phyloP scores from a whole-genome alignment of 2,888 invertebrate genomes.

The Girardia tigrina region DNA sequence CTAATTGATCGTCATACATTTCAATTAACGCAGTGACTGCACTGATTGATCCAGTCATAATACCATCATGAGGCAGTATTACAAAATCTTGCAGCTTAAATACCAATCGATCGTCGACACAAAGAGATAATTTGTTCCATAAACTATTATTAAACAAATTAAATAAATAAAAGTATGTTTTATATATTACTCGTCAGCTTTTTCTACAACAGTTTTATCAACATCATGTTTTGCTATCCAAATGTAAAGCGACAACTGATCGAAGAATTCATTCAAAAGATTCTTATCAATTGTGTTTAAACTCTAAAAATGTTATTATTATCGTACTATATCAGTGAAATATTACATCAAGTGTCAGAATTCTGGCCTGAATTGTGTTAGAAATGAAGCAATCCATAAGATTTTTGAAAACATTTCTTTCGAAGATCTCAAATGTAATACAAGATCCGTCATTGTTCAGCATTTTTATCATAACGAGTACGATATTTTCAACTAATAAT shows the following conservation, averaged over 20 bases:
- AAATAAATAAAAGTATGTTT: neutral
- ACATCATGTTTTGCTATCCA: constrained; percentile 10
- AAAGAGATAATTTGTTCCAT: neutral
- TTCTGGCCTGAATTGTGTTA: neutral
- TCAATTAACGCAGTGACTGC: neutral
- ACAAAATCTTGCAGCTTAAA: constrained; percentile 12
- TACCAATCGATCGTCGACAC: neutral
- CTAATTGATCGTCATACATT: neutral
- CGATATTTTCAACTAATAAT: neutral
- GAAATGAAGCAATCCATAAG: neutral
- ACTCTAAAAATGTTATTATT: neutral
- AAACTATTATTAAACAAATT: neutral
- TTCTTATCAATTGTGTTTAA: neutral
- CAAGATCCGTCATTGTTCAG: neutral
- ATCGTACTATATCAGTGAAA: neutral
- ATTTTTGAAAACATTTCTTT: neutral
- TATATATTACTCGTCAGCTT: neutral
- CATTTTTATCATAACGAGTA: neutral
- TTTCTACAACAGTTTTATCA: neutral
- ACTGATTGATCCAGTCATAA: neutral
- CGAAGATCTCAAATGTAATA: neutral
- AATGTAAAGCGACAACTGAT: neutral
- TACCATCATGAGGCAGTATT: neutral
- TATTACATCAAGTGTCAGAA: neutral
- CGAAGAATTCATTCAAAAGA: neutral